Percentiles rank a stretch among this genome's conserved stretches.
Conservation (phyloP, 1,140 invertebrate species). For the Trachymyrmex cornetzi region DNA sequence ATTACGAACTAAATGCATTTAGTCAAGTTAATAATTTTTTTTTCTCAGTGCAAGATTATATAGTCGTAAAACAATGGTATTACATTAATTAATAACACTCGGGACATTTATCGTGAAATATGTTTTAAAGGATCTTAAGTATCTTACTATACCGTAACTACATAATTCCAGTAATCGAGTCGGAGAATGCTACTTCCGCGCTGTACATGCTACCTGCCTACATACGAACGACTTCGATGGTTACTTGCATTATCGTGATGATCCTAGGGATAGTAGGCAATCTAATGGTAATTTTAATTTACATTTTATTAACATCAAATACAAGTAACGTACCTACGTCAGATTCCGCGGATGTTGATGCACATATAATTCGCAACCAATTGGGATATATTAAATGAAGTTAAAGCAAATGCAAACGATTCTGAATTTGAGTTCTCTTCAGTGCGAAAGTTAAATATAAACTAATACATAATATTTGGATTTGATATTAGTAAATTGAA, state of each 20-base stretch:
- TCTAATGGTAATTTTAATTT: conserved; percentile 76
- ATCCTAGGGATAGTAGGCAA: conserved; percentile 84
- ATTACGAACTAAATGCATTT: no score
- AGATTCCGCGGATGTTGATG: no score
- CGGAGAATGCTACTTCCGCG: conserved; percentile 72
- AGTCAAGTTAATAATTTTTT: no score
- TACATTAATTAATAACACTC: neutral
- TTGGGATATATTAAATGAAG: no score
- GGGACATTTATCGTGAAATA: neutral
- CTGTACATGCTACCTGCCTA: conserved; percentile 91
- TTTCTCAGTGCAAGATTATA: neutral
- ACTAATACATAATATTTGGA: no score
- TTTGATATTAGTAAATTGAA: no score
- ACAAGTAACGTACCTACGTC: no score
- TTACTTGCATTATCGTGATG: conserved; percentile 94
- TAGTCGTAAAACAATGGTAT: neutral
- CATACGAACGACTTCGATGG: conserved; percentile 93
- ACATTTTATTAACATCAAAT: neutral
- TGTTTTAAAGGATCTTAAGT: neutral
- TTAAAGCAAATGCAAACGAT: no score
- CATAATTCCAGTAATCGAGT: conserved; percentile 75
- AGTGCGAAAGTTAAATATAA: no score
- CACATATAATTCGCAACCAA: no score
- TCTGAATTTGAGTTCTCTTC: no score
- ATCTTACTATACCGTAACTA: neutral